Percentiles rank a stretch among this genome's conserved stretches.
These are phyloP conservation scores for Malurus alboscapulatus DNA, from an alignment of 2,113 vertebrate species.

Conservation along the genomic window DNA sequence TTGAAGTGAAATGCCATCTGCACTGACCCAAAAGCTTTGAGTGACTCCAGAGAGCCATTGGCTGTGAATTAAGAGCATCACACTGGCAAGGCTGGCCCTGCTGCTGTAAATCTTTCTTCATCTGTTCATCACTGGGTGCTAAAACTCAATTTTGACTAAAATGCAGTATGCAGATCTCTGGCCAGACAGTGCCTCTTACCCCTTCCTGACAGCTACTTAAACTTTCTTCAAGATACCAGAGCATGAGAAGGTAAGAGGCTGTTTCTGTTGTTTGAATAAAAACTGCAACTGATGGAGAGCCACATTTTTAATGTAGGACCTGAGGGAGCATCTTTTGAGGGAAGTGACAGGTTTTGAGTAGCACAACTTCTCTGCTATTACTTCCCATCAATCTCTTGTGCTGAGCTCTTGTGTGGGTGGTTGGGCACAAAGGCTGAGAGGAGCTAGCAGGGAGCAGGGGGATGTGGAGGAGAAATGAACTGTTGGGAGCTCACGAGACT, in stretches of 20 bases:
- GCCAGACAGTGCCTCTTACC: not conserved
- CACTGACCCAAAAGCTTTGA: not conserved
- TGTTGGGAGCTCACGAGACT: not conserved
- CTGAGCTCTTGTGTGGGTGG: not conserved
- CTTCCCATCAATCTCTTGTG: not conserved
- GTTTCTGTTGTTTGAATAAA: not conserved
- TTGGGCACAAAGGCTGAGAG: slow-evolving; percentile 1
- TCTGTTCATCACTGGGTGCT: not conserved
- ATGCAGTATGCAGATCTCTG: not conserved
- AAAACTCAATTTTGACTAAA: not conserved
- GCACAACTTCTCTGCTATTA: not conserved
- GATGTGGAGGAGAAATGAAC: not conserved
- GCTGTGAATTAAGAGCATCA: not conserved
- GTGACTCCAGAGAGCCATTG: not conserved
- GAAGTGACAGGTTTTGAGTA: not conserved
- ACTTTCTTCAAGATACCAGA: not conserved
- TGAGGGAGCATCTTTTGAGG: not conserved
- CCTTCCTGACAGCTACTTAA: not conserved
- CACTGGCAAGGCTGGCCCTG: not conserved
- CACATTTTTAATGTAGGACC: not conserved
- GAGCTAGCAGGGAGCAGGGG: not conserved
- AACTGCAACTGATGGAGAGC: not conserved
- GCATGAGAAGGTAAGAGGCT: not conserved
- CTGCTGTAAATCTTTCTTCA: not conserved
- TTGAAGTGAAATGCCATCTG: not conserved